A percentile compares a stretch with the other conserved stretches of the same genome.
These are phyloP conservation scores for Arrhamphus sclerolepis DNA, from an alignment of 2,797 vertebrate species.

Conservation along the genomic window DNA sequence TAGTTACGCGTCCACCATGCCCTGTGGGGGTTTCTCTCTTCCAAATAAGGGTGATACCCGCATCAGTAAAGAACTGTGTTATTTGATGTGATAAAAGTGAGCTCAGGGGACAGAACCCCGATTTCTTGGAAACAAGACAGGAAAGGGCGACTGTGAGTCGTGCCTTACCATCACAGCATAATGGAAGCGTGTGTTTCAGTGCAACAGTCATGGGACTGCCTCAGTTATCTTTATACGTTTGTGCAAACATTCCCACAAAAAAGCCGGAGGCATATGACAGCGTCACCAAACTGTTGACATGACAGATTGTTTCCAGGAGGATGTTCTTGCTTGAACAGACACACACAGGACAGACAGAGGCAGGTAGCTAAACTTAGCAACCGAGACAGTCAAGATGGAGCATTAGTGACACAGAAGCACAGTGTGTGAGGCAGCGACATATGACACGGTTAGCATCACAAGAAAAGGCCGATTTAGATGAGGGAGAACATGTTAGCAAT, in stretches of 20 bases:
- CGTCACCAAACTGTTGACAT: slow-evolving; percentile 33
- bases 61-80: slow-evolving; percentile 48
- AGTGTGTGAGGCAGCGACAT: slow-evolving; percentile 29
- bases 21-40: slow-evolving; percentile 51
- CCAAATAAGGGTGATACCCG: slow-evolving; percentile 59
- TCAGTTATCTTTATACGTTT: background rate
- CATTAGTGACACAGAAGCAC: slow-evolving; percentile 19
- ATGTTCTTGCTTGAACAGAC: slow-evolving; percentile 36
- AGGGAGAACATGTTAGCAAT: background rate
- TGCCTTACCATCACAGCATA: slow-evolving; percentile 65
- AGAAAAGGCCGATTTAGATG: slow-evolving; percentile 7
- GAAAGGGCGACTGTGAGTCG: slow-evolving; percentile 46
- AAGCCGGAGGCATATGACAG: slow-evolving; percentile 33
- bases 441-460: slow-evolving; percentile 24
- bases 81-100: slow-evolving; percentile 12
- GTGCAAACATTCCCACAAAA: slow-evolving; percentile 25
- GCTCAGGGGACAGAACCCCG: slow-evolving; percentile 46
- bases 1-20: slow-evolving; percentile 60
- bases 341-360: slow-evolving; percentile 25
- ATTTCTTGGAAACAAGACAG: slow-evolving; percentile 39
- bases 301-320: slow-evolving; percentile 48
- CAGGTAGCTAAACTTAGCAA: slow-evolving; percentile 24
- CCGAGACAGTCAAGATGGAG: slow-evolving; percentile 37
- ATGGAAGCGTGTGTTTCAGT: slow-evolving; percentile 55
- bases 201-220: slow-evolving; percentile 61